Percentiles rank a stretch among this genome's conserved stretches.
These are phyloP conservation scores for Tenebrio molitor DNA, from an alignment of 1,140 invertebrate species.

Conservation along the genomic window DNA sequence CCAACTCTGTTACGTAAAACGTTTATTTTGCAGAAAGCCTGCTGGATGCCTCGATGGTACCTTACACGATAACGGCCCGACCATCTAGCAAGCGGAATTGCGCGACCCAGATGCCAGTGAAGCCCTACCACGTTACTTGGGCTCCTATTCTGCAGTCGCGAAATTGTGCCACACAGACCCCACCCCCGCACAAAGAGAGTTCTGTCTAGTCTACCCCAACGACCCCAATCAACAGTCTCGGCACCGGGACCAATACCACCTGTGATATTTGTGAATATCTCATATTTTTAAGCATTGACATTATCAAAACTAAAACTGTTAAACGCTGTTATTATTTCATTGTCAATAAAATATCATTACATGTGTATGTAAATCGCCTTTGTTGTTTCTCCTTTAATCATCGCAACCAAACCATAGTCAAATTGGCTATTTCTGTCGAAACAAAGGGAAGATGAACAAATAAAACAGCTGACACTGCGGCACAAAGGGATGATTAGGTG, in stretches of 20 bases:
- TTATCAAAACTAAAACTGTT: constrained; percentile 61
- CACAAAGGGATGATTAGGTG: no score
- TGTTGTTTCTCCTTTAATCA: no score
- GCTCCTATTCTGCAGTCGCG: constrained; percentile 65
- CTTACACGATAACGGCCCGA: constrained; percentile 64
- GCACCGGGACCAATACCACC: constrained; percentile 67
- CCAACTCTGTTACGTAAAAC: no score
- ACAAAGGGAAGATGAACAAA: no score
- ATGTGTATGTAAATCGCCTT: constrained; percentile 55
- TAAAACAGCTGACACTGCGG: no score
- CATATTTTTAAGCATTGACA: constrained; percentile 64
- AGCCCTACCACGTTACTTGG: constrained; percentile 67
- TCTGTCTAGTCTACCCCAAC: constrained; percentile 61
- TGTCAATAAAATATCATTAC: constrained; percentile 64
- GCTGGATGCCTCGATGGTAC: constrained; percentile 61
- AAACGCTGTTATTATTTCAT: constrained; percentile 64
- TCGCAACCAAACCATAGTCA: no score
- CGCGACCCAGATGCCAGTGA: constrained; percentile 66
- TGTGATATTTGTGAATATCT: constrained; percentile 68
- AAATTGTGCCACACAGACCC: constrained; percentile 65
- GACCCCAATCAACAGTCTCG: constrained; percentile 65
- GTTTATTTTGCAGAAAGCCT: constrained; percentile 61
- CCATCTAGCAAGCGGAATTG: constrained; percentile 65
- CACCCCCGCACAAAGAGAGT: constrained; percentile 65
- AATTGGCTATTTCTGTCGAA: no score